phyloP scores from a whole-genome alignment of 2,888 invertebrate species.

The Polyommatus iphigenia region DNA sequence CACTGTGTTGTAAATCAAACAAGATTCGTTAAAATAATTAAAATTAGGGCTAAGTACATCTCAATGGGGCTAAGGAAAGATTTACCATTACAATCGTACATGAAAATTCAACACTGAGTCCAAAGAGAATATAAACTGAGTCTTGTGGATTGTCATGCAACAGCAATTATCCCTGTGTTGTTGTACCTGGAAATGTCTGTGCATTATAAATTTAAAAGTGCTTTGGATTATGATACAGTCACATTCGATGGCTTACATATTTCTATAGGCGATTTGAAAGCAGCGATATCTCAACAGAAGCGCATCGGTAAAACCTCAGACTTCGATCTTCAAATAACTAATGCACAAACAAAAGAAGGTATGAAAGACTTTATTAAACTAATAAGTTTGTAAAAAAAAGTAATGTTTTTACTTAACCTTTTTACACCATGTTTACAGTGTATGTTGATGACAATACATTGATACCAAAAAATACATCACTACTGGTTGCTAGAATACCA shows the following conservation, averaged over 20 bases:
- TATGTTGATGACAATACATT: slow-evolving; percentile 94
- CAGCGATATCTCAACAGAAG: slow-evolving; percentile 96
- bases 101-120: no score
- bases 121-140: no score
- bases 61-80: not conserved
- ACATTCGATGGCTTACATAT: slow-evolving; percentile 98
- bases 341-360: slow-evolving; percentile 99
- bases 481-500: slow-evolving; percentile 96
- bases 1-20: not conserved
- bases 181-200: slow-evolving; percentile 87
- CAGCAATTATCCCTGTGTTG: slow-evolving; percentile 44
- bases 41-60: not conserved
- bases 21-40: not conserved
- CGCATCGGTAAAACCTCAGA: slow-evolving; percentile 95
- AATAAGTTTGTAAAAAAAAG: slow-evolving; percentile 7
- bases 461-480: slow-evolving; percentile 98
- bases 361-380: not conserved
- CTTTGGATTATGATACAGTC: slow-evolving; percentile 96
- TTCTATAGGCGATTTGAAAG: slow-evolving; percentile 96
- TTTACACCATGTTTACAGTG: slow-evolving; percentile 78
- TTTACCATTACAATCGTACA: not conserved
- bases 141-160: slow-evolving; percentile 51
- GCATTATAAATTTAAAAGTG: slow-evolving; percentile 99
- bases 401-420: not conserved
- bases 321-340: slow-evolving; percentile 97